Evolutionary conservation across 1,140 invertebrate species (phyloP), one percentile per base, ranked within the genome.

Genomic region (Drosophila murphyi): DNA sequence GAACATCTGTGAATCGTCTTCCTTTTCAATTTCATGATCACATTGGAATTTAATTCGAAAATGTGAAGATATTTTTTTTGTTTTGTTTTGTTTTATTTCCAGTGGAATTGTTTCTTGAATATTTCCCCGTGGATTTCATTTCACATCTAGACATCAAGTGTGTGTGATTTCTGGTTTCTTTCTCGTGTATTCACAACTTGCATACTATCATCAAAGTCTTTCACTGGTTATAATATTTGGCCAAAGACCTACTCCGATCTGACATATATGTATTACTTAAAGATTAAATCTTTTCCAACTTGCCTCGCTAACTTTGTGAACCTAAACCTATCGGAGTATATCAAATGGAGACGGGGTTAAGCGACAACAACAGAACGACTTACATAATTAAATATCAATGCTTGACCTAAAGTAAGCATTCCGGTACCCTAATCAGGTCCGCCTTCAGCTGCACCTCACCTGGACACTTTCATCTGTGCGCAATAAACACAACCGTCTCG

Each of bases 401-500:
- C 6, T 3, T 28, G 50, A 20, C 61, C 48, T 88, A 87, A 7
- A 87, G 69, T 43, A 87, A 73, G 54, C 80, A 72, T 51, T 87
- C 82, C 31, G 80, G 55, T 34, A 67, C 50, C 39, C 39, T 69
- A 5, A 65, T 7, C 43, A 87, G 75, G 28, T 65, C 48, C 6
- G 37, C 35, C 45, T 80, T 68, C 45, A 81, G 55, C 28, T 77
- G 37, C 52, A 52, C 7, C 31, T 45, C 61, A 20, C 5, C 48
- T 28, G n/a, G 6, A 43, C 50, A 54, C 32, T 8, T 32, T 91
- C 82, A 91, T 74, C 88, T 91, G 7, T 57, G 64, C 50, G 82
- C 78, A 59, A 91, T 90, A 51, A 82, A 76, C 37, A 91, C 88
- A 80, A 91, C 76, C 59, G 88, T 91, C 68, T 91, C 88, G 31